phyloP scores from a whole-genome alignment of 2,888 invertebrate species.

The Lathronympha strigana region DNA sequence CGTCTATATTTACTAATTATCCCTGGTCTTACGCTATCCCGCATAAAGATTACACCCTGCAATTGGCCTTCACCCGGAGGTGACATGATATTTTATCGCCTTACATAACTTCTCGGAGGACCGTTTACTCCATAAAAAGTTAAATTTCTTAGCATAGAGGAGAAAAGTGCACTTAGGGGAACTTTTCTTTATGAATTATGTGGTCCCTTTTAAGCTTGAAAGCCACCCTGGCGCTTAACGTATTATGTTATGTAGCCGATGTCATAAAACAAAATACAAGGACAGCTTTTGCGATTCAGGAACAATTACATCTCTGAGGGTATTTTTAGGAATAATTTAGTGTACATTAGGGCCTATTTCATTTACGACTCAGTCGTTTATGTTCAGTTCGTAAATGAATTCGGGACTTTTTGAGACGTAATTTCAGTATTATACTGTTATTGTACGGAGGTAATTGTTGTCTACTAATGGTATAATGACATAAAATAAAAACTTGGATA shows the following conservation, averaged over 20 bases:
- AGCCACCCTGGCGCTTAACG: conserved; percentile 22
- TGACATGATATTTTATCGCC: conserved; percentile 28
- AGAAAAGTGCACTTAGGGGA: conserved; percentile 38
- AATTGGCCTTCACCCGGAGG: conserved; percentile 34
- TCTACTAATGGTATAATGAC: neutral
- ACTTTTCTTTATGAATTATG: conserved; percentile 39
- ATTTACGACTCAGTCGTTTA: neutral
- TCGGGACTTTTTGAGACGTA: neutral
- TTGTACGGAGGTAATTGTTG: neutral
- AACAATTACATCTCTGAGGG: neutral
- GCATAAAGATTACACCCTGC: conserved; percentile 28
- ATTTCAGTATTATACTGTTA: conserved; percentile 2
- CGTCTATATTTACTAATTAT: neutral
- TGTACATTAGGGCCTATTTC: conserved; percentile 10
- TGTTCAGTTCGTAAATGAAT: conserved; percentile 1
- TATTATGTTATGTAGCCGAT: conserved; percentile 30
- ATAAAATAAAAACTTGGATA: neutral
- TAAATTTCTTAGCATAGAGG: conserved; percentile 35
- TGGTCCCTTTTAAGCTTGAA: conserved; percentile 13
- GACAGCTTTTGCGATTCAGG: conserved; percentile 7
- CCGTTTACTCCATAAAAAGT: conserved; percentile 27
- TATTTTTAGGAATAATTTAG: conserved; percentile 7
- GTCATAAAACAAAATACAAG: conserved; percentile 32
- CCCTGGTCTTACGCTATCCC: conserved; percentile 27
- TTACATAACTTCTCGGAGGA: conserved; percentile 26